These are phyloP conservation scores for Chrysochloris asiatica DNA, from an alignment of 2,113 vertebrate species.

Conservation along the genomic window DNA sequence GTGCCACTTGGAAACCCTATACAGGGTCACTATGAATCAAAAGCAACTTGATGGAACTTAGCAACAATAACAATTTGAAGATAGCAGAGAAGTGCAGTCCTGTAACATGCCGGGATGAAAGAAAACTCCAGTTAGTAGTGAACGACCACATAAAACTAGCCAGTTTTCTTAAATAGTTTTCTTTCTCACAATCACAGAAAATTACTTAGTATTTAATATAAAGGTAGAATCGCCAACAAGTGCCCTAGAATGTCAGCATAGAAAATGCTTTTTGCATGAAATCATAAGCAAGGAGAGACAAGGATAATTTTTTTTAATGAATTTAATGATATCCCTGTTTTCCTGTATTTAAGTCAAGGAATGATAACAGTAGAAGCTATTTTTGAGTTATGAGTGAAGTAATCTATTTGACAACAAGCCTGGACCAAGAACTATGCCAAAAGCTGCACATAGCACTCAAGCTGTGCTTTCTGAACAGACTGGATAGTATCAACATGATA, in stretches of 20 bases:
- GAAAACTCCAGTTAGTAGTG: neutral
- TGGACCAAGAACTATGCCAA: neutral
- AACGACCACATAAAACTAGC: neutral
- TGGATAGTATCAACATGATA: neutral
- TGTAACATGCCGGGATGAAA: neutral
- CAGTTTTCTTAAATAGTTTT: neutral
- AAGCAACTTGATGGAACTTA: too few species aligned
- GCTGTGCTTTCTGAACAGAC: slow-evolving; percentile 17
- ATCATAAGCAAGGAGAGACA: neutral
- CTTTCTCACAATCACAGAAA: too few species aligned
- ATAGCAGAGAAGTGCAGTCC: neutral
- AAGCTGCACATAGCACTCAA: neutral
- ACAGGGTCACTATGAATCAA: too few species aligned
- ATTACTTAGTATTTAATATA: neutral
- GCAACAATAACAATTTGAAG: too few species aligned
- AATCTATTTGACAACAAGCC: neutral
- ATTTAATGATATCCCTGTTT: neutral
- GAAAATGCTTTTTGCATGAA: neutral
- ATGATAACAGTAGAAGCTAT: neutral
- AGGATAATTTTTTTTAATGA: neutral
- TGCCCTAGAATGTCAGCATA: slow-evolving; percentile 7
- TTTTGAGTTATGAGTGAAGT: slow-evolving; percentile 31
- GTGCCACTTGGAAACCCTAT: slow-evolving; percentile 19
- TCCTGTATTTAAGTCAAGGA: neutral
- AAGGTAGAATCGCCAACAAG: neutral